phyloP scores from a whole-genome alignment of 2,888 invertebrate genomes.

The Escarpia spicata region DNA sequence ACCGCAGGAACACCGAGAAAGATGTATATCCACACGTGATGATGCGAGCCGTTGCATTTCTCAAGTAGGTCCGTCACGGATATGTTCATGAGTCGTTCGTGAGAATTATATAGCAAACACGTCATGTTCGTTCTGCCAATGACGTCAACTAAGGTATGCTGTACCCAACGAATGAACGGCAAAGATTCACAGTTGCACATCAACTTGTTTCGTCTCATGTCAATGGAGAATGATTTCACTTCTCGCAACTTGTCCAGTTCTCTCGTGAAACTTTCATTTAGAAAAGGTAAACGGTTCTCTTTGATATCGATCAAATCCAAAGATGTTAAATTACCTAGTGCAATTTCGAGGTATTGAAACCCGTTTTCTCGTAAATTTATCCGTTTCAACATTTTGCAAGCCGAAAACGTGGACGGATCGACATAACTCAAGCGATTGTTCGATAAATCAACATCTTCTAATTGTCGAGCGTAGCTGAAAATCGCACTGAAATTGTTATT shows the following conservation, averaged over 20 bases:
- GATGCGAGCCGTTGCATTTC: background rate
- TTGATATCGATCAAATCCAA: background rate
- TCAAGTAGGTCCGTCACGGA: background rate
- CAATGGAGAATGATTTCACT: background rate
- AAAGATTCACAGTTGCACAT: background rate
- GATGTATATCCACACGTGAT: background rate
- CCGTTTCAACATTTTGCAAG: background rate
- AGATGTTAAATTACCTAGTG: background rate
- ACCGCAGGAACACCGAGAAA: background rate
- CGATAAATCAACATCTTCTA: background rate
- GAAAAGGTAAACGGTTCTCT: background rate
- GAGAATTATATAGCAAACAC: background rate
- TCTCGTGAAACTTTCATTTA: background rate
- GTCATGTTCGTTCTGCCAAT: background rate
- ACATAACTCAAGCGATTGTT: background rate
- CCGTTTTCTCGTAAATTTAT: background rate
- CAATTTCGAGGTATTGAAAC: background rate
- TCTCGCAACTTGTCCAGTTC: background rate
- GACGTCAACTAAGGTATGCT: background rate
- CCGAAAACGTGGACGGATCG: background rate
- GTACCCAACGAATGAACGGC: background rate
- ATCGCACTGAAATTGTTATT: slow-evolving; percentile 4
- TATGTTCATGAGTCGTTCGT: background rate
- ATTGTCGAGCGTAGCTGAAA: background rate
- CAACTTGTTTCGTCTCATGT: background rate